Evolutionary conservation across 2,888 invertebrate genomes (phyloP).

Genomic region (Isoperla grammatica): DNA sequence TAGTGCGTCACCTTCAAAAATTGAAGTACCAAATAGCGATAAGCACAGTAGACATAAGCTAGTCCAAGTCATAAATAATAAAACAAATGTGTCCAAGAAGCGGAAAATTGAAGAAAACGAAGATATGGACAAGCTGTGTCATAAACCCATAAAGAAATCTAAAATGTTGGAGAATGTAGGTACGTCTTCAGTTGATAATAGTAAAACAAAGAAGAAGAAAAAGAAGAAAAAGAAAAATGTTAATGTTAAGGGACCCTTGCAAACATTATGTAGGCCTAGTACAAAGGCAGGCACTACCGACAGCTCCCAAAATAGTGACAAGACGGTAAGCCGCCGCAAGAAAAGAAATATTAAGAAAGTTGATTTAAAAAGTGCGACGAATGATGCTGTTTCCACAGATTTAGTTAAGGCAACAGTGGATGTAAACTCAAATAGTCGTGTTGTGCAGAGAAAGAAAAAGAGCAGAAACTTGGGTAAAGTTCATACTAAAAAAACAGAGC

Average conservation of each 20-base stretch:
- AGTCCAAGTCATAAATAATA: too few relatives aligned
- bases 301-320: constrained; percentile 28
- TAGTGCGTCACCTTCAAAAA: neutral
- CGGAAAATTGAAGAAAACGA: constrained; percentile 24
- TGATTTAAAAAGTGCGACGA: constrained; percentile 35
- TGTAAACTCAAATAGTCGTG: constrained; percentile 25
- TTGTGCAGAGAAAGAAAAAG: constrained; percentile 23
- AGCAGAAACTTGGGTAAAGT: constrained; percentile 19
- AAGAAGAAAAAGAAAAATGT: constrained; percentile 26
- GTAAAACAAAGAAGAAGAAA: constrained; percentile 37
- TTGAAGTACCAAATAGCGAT: too few relatives aligned
- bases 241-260: neutral
- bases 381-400: constrained; percentile 29
- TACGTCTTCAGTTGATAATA: constrained; percentile 26
- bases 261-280: constrained; percentile 23
- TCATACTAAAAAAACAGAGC: constrained; percentile 33
- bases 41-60: too few relatives aligned
- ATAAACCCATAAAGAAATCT: too few relatives aligned
- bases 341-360: constrained; percentile 34
- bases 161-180: too few relatives aligned
- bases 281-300: constrained; percentile 16
- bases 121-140: constrained; percentile 24
- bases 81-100: neutral
- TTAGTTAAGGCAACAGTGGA: constrained; percentile 20
- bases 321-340: constrained; percentile 33